Evolutionary conservation across 2,888 invertebrate species (phyloP).

Genomic region (Nephrotoma appendiculata): DNA sequence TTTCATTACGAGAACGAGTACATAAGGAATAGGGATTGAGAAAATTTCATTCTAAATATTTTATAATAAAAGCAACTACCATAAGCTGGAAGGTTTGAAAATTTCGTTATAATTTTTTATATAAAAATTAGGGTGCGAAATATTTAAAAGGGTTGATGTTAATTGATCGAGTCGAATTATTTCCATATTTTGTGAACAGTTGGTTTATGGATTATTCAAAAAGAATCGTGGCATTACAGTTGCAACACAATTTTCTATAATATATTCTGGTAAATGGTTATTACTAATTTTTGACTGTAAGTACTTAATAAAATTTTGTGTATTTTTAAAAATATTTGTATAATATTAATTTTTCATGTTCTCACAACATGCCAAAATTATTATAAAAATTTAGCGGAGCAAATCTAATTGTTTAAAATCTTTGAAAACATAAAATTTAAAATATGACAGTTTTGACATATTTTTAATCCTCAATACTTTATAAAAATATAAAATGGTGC

Average conservation of each 20-base stretch:
- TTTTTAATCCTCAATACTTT: background rate
- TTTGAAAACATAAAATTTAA: background rate
- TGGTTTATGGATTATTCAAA: background rate
- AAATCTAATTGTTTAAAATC: background rate
- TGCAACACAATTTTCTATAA: background rate
- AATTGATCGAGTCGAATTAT: background rate
- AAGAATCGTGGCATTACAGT: background rate
- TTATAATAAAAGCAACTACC: too few relatives aligned
- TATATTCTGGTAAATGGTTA: background rate
- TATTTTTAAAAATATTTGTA: background rate
- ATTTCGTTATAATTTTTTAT: background rate
- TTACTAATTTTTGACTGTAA: background rate
- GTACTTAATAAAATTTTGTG: background rate
- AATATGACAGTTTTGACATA: background rate
- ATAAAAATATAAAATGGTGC: background rate
- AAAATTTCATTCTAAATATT: background rate
- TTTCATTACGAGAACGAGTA: too few relatives aligned
- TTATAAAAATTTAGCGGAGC: background rate
- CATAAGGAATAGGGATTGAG: too few relatives aligned
- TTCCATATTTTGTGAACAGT: background rate
- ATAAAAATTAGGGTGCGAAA: background rate
- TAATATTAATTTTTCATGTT: background rate
- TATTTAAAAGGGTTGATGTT: background rate
- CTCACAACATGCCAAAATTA: background rate
- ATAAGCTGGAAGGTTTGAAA: background rate